Evolutionary conservation across 2,113 vertebrate genomes (phyloP), one percentile per base, ranked within the genome.

Genomic region (Alligator mississippiensis): DNA sequence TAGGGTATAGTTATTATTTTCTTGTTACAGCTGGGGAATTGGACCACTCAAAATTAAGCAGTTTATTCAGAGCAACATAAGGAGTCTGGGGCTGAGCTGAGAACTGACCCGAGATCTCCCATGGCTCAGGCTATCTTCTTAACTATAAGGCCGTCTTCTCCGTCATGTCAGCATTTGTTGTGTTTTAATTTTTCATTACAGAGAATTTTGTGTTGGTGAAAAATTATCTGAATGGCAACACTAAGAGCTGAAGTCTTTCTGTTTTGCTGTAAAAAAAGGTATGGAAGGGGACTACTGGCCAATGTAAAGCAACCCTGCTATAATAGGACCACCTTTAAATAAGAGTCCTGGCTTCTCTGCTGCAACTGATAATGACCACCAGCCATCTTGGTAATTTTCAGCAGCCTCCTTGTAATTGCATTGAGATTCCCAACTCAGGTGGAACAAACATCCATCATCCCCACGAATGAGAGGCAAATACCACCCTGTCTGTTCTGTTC

Each of bases 341-440:
- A 93, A 94, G 47, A 47, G 77, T 3, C 72, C 89, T 92, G 79
- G 70, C 82, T 76, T 82, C 87, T 61, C 90, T 25, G 83, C 89
- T 59, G 5, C 93, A 94, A 94, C 94, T 92, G 95, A 96, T 96
- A 95, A 92, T 84, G 81, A 64, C 91, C 90, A 90, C 88, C 93
- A 13, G 1, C 85, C 91, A 84, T 87, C 90, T 90, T 85, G 91
- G 81, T 85, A 80, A 84, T 95, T 94, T 87, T 84, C 89, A 90
- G 94, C n/a, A 75, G 91, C 0, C 90, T 91, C 34, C 82, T 17
- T 22, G 77, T 92, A n/a, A 17, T 15, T 57, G 91, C 68, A 82
- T 59, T 27, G 63, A 25, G 82, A 55, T 74, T 54, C 85, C 77
- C 77, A 34, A 1, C 93, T 97, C 96, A 1, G 7, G 80, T 95